These are phyloP conservation scores for Catocala nupta DNA, from an alignment of 2,888 invertebrate genomes.

Conservation along the genomic window DNA sequence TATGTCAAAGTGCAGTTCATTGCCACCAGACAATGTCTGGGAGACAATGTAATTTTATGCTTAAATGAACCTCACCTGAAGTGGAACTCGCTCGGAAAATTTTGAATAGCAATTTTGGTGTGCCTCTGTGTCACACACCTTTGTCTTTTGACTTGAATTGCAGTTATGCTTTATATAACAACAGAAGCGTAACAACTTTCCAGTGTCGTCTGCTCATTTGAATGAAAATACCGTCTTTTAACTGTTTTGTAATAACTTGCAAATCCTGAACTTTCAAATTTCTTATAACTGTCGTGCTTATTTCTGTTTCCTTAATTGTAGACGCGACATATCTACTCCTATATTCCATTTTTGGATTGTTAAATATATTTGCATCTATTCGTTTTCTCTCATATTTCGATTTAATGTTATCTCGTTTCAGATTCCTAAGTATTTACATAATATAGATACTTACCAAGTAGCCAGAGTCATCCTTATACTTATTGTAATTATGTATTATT, in stretches of 20 bases:
- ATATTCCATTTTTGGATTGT: neutral
- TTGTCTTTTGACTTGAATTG: conserved; percentile 78
- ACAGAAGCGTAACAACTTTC: conserved; percentile 81
- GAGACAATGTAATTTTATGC: conserved; percentile 87
- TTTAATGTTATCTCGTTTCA: conserved; percentile 13
- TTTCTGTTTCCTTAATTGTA: conserved; percentile 29
- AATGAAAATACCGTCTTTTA: conserved; percentile 59
- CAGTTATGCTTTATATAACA: conserved; percentile 84
- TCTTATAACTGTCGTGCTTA: conserved; percentile 37
- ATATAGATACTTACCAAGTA: neutral
- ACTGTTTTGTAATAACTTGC: conserved; percentile 61
- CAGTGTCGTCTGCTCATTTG: conserved; percentile 67
- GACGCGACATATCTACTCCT: neutral
- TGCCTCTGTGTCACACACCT: conserved; percentile 72
- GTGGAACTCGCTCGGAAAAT: conserved; percentile 84
- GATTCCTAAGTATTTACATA: conserved; percentile 15
- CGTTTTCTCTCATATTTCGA: conserved; percentile 26
- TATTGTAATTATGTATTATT: neutral
- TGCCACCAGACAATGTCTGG: conserved; percentile 83
- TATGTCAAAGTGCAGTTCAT: conserved; percentile 87
- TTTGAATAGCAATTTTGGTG: conserved; percentile 83
- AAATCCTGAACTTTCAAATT: conserved; percentile 62
- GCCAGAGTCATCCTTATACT: neutral
- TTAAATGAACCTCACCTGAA: conserved; percentile 82
- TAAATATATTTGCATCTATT: conserved; percentile 15